Conservation (phyloP, 2,113 vertebrate species). For the Riparia riparia region DNA sequence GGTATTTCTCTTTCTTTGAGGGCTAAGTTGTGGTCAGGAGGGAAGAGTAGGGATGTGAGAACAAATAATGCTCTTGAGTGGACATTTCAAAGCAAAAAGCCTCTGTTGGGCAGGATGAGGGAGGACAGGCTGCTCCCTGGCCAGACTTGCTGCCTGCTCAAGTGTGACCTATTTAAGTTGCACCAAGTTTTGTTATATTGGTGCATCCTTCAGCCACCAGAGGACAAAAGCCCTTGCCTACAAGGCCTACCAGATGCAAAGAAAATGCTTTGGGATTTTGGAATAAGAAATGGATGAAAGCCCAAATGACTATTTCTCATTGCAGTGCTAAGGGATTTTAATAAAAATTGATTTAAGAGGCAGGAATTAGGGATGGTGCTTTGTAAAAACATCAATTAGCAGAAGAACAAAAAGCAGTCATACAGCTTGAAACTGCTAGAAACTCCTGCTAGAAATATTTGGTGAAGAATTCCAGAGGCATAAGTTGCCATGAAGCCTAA, state of each 20-base stretch:
- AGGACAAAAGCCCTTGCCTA: background rate
- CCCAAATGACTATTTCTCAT: background rate
- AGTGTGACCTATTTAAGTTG: background rate
- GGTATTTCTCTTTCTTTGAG: background rate
- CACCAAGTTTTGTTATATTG: background rate
- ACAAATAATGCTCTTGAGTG: rapidly evolving
- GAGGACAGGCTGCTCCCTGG: background rate
- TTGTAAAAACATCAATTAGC: slow-evolving; percentile 17
- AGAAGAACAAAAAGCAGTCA: background rate
- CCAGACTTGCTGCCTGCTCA: background rate
- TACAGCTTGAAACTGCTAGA: background rate
- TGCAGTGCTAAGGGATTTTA: background rate
- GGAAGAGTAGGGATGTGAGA: background rate
- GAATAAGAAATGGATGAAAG: background rate
- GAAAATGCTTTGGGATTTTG: background rate
- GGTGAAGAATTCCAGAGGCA: background rate
- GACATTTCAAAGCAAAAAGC: background rate
- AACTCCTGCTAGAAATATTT: slow-evolving; percentile 19
- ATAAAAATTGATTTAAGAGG: background rate
- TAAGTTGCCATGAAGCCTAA: background rate
- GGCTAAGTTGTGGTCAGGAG: background rate
- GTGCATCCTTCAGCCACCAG: background rate
- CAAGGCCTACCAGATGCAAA: background rate
- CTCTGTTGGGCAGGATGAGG: background rate
- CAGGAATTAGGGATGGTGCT: background rate